Evolutionary conservation across 2,797 vertebrate genomes (phyloP), one percentile per base, ranked within the genome.

Genomic region (Arnoldichthys spilopterus): DNA sequence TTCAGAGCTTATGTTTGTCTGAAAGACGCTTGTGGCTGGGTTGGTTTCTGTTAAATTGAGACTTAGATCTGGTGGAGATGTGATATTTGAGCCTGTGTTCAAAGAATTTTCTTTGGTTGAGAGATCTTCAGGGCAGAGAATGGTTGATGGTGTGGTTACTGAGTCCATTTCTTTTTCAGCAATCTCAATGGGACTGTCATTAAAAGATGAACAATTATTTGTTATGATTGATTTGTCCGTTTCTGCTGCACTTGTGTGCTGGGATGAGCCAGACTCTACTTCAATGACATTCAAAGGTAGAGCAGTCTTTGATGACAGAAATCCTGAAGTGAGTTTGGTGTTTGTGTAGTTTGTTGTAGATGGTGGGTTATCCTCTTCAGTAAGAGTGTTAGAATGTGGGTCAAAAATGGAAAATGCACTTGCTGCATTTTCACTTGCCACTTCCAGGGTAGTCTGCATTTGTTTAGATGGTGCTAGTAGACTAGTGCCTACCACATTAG

Each of bases 181-280:
- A 1, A 59, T 6, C 4, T 59, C 24, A 13, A 2, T 28, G 56
- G 26, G 12, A 5, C 13, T 59, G 12, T 6, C 16, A 4, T 28
- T 28, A 15, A 28, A 3, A 28, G 56, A 30, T 6, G 13, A 9
- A 56, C 28, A 53, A 28, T 20, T 24, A 11, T 56, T 49, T 22
- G 13, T 22, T 4, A 24, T 40, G 1, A 32, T 61, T 15, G 53
- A 13, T 8, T 54, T 15, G 18, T 28, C 61, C 58, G 70, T 56
- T 80, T 84, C 81, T 82, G 15, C 70, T 81, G 45, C n/a, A 24
- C 66, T 45, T n/a, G 37, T n/a, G 54, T 81, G 64, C 32, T 75
- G 73, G 20, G 73, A 79, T 61, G 43, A n/a, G 12, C 47, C 61
- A 40, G 37, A 51, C 20, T 28, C 68, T 6, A 34, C 3, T 69